Evolutionary conservation across 2,113 vertebrate species (phyloP), one percentile per base, ranked within the genome.

Genomic region (Columba livia): DNA sequence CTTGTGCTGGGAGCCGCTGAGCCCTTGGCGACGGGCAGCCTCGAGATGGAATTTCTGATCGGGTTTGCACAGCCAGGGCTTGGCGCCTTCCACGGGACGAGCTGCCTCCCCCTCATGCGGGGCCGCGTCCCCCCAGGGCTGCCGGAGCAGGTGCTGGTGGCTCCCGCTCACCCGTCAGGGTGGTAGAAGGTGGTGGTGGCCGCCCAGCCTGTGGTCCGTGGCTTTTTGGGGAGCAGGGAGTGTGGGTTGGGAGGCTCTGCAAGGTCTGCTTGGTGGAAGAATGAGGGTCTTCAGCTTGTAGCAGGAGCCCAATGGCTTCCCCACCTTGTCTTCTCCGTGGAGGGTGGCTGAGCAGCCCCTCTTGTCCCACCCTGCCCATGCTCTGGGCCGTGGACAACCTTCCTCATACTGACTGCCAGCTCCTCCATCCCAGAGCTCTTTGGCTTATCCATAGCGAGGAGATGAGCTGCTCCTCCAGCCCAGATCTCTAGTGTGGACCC

Each of bases 41-140:
- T 83, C 3, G 38, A 93, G 96, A 96, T 97, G 96, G 96, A 97
- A 90, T 96, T 89, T 93, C 92, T 87, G 97, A 94, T 94, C 10
- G 89, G 80, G 71, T 82, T 96, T 66, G 5, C 9, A 29, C 97
- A 93, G 94, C 90, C 85, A 31, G 92, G 44, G 14, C 89, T 92
- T 47, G 42, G 97, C 67, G 56, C 89, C 69, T 66, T 80, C 75
- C 64, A 87, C 2, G 5, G 80, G 84, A 73, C 0, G 18, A 65
- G 91, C 91, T 60, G 92, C 79, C 81, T 90, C 25, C 16, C 34
- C 2, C 26, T 93, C 53, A 79, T 25, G 57, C 36, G 0, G 62
- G 70, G 34, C 81, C 3, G 29, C 3, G 2, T 61, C 32, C 50
- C 72, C 56, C 34, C 8, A 0, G 0, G 21, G 74, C 31, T 69